Evolutionary conservation across 2,797 vertebrate genomes (phyloP).

Genomic region (Varecia variegata): DNA sequence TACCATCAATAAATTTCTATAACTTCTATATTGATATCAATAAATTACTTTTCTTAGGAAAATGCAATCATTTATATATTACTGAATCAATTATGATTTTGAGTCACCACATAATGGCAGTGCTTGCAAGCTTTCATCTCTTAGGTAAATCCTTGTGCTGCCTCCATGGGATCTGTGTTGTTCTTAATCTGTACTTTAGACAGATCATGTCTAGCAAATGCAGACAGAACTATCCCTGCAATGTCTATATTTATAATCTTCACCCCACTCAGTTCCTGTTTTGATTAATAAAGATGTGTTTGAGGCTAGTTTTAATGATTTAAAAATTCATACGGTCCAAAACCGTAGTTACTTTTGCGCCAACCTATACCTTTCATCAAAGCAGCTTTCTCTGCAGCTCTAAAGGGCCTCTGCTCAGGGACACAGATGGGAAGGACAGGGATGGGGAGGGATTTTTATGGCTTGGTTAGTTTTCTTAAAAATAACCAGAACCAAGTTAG

Average conservation of each 20-base stretch:
- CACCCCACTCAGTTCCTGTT: not conserved
- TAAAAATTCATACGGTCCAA: too few species aligned
- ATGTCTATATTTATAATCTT: not conserved
- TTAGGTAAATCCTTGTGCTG: not conserved
- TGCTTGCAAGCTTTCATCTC: not conserved
- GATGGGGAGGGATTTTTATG: not conserved
- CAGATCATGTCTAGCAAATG: not conserved
- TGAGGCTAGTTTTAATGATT: too few species aligned
- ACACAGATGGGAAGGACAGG: not conserved
- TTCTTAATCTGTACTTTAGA: not conserved
- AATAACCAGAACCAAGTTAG: not conserved
- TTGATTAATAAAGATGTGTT: too few species aligned
- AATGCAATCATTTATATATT: not conserved
- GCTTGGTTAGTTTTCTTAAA: not conserved
- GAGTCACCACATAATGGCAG: conserved; percentile 39
- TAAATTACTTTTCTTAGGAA: not conserved
- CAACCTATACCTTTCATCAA: not conserved
- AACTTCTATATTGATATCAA: not conserved
- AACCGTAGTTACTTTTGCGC: too few species aligned
- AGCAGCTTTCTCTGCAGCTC: not conserved
- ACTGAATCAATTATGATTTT: not conserved
- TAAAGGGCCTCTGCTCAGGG: not conserved
- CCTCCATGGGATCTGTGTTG: not conserved
- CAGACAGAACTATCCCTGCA: not conserved
- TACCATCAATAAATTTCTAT: not conserved